Conservation (phyloP, 2,888 invertebrate species). For the Agrotis puta region DNA sequence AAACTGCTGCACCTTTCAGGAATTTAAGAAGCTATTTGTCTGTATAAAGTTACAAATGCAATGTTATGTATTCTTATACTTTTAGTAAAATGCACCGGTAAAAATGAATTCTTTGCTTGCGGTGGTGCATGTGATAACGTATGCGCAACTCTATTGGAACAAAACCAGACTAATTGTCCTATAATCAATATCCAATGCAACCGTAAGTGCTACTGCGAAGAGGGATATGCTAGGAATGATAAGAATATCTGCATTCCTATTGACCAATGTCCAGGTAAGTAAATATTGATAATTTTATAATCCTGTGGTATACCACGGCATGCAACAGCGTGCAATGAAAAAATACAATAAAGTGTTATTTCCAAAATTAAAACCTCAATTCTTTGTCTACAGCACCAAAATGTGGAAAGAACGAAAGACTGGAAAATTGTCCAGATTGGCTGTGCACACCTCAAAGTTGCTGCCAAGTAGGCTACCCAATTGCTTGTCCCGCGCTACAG, state of each 20-base stretch:
- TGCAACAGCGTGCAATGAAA: too few relatives aligned
- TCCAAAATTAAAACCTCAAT: background rate
- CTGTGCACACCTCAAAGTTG: slow-evolving; percentile 59
- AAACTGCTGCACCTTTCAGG: too few relatives aligned
- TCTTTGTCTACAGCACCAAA: slow-evolving; percentile 18
- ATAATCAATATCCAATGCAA: slow-evolving; percentile 71
- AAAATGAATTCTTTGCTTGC: slow-evolving; percentile 75
- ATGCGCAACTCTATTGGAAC: slow-evolving; percentile 68
- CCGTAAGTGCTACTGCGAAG: slow-evolving; percentile 72
- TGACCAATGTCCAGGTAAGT: slow-evolving; percentile 37
- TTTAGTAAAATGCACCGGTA: slow-evolving; percentile 67
- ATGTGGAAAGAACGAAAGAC: slow-evolving; percentile 61
- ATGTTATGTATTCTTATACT: background rate
- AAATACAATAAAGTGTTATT: too few relatives aligned
- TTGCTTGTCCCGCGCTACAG: slow-evolving; percentile 44
- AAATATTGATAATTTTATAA: background rate
- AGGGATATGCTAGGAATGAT: slow-evolving; percentile 71
- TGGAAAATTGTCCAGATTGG: slow-evolving; percentile 60
- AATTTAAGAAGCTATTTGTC: background rate
- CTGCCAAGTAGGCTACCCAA: slow-evolving; percentile 62
- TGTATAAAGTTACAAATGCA: too few relatives aligned
- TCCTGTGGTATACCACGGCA: too few relatives aligned
- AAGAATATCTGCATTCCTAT: slow-evolving; percentile 42
- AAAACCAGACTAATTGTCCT: slow-evolving; percentile 70
- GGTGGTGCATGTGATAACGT: slow-evolving; percentile 78